Conservation (phyloP, 2,888 invertebrate genomes). For the Scrobipalpa costella region DNA sequence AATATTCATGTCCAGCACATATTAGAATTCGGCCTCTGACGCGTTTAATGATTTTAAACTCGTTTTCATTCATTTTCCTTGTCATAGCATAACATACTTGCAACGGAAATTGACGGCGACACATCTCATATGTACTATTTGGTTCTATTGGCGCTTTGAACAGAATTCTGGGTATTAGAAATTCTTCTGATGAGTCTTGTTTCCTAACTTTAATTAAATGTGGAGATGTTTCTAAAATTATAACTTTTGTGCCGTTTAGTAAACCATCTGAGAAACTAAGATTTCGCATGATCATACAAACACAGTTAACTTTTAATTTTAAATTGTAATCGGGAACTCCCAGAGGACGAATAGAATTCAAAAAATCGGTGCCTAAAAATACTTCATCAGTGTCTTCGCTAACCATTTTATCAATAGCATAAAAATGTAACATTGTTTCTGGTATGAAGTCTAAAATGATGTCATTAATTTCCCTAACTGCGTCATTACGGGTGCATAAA, state of each 20-base stretch:
- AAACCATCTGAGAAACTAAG: constrained; percentile 30
- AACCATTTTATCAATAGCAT: background rate
- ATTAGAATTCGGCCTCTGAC: no score
- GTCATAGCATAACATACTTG: constrained; percentile 30
- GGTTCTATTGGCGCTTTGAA: constrained; percentile 29
- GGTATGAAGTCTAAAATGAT: constrained; percentile 2
- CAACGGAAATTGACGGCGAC: constrained; percentile 30
- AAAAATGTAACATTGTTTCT: background rate
- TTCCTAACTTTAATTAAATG: constrained; percentile 29
- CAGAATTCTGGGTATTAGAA: constrained; percentile 30
- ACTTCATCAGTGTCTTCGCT: background rate
- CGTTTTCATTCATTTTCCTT: no score
- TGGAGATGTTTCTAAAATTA: constrained; percentile 25
- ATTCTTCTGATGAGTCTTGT: constrained; percentile 20
- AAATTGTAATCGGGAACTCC: constrained; percentile 23
- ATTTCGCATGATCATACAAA: constrained; percentile 31
- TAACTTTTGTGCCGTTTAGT: constrained; percentile 31
- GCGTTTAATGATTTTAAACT: no score
- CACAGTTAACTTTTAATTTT: constrained; percentile 24
- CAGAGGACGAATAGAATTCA: constrained; percentile 8
- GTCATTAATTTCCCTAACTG: constrained; percentile 19
- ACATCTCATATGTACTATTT: constrained; percentile 28
- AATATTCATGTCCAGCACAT: no score
- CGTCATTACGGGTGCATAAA: constrained; percentile 1
- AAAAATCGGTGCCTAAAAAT: background rate